Percentiles rank a stretch among this genome's conserved stretches.
Evolutionary conservation across 37 sponge, comb jelly and placozoan species (phyloP).

Genomic region (Spongilla lacustris): DNA sequence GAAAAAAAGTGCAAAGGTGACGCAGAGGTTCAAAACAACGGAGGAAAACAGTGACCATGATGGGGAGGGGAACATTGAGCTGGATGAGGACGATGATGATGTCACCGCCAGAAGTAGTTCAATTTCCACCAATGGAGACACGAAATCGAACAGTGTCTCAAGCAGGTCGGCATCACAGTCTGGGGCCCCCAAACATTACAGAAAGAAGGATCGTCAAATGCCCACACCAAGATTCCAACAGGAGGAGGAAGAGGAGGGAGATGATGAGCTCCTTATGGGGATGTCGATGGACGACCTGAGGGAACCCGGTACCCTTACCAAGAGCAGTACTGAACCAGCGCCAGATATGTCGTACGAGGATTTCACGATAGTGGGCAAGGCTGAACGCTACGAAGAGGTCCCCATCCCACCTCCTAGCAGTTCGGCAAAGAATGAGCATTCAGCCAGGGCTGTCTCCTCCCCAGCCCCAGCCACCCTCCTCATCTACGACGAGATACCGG

Average conservation of each 20-base stretch:
- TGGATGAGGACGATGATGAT: neutral
- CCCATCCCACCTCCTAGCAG: too few species aligned
- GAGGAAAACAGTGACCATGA: neutral
- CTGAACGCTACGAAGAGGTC: neutral
- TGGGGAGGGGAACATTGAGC: neutral
- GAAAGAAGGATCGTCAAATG: constrained; percentile 18
- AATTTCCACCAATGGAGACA: neutral
- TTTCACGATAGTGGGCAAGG: neutral
- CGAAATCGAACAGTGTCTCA: neutral
- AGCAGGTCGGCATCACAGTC: neutral
- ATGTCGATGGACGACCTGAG: neutral
- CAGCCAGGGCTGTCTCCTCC: neutral
- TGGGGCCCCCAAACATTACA: neutral
- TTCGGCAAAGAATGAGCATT: neutral
- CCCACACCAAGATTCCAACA: constrained; percentile 12
- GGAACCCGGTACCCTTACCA: neutral
- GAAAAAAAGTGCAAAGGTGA: neutral
- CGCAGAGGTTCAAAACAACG: neutral
- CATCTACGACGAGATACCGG: neutral
- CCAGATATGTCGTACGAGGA: neutral
- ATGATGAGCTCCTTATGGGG: neutral
- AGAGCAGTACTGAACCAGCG: neutral
- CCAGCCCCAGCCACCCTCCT: neutral
- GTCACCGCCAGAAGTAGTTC: neutral
- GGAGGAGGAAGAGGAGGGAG: neutral